Percentiles rank a stretch among this genome's conserved stretches.
Conservation (phyloP, 2,113 vertebrate genomes). For the Menura novaehollandiae region DNA sequence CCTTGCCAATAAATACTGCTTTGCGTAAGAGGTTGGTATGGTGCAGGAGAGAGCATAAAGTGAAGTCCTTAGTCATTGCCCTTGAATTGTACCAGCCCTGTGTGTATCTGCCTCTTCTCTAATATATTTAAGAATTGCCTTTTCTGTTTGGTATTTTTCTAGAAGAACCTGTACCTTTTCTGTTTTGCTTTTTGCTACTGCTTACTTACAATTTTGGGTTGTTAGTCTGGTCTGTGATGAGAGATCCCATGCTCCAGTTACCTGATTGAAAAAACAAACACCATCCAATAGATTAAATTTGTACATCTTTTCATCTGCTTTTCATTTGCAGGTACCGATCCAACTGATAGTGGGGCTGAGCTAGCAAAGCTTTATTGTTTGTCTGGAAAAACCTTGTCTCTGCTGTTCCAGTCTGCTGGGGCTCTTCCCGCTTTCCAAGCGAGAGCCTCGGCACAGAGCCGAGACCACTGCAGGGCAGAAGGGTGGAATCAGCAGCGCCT, state of each 20-base stretch:
- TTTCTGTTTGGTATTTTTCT: not conserved
- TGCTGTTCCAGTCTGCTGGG: not conserved
- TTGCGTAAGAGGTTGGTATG: not conserved
- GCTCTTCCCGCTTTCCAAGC: not conserved
- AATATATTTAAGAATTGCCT: not conserved
- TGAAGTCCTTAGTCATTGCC: not conserved
- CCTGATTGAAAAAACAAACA: not conserved
- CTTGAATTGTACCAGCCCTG: not conserved
- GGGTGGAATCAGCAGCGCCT: not conserved
- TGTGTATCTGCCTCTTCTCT: not conserved
- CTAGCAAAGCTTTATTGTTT: not conserved
- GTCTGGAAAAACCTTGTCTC: not conserved
- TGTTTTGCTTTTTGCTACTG: not conserved
- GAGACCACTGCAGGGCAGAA: not conserved
- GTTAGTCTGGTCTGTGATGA: not conserved
- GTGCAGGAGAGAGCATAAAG: not conserved
- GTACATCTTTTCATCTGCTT: slow-evolving; percentile 9
- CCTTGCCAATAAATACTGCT: not conserved
- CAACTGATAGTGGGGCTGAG: not conserved
- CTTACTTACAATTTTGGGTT: not conserved
- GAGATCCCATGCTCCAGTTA: not conserved
- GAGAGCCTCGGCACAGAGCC: not conserved
- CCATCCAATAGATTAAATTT: not conserved
- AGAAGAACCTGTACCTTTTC: not conserved
- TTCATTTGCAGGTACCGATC: not conserved